These are phyloP conservation scores for Bungarus multicinctus DNA, from an alignment of 2,113 vertebrate species.

Conservation along the genomic window DNA sequence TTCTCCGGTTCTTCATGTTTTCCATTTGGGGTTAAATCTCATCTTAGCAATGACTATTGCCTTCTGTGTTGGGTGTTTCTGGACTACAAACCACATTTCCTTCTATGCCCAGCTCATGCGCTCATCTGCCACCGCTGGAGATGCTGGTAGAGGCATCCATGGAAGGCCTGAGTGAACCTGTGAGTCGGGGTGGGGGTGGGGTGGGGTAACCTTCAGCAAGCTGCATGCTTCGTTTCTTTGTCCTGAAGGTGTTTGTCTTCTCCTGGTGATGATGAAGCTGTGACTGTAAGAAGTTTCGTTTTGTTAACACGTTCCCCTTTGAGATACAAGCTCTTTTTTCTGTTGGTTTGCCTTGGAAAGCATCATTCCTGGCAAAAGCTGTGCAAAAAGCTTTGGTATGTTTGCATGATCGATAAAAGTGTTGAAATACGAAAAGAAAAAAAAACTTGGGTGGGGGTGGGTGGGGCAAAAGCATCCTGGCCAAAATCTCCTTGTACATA, in stretches of 20 bases:
- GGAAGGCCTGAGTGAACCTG: not conserved
- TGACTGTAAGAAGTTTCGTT: constrained; percentile 19
- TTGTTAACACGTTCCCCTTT: constrained; percentile 20
- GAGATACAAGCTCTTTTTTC: constrained; percentile 52
- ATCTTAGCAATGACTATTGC: constrained; percentile 15
- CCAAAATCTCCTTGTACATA: not conserved
- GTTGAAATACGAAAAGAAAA: constrained; percentile 10
- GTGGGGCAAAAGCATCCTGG: not conserved
- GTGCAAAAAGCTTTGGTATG: constrained; percentile 2
- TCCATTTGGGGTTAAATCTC: not conserved
- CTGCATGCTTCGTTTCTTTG: constrained; percentile 10
- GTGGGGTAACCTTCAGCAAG: not conserved
- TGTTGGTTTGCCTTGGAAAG: constrained; percentile 26
- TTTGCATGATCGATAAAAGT: constrained; percentile 20
- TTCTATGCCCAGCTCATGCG: not conserved
- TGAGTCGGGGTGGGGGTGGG: not conserved
- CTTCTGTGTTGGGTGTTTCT: constrained; percentile 11
- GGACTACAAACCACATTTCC: not conserved
- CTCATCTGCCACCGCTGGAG: not conserved
- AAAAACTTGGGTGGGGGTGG: no score
- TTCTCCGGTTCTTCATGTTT: constrained; percentile 3
- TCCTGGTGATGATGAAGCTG: constrained; percentile 33
- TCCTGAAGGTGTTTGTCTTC: constrained; percentile 3
- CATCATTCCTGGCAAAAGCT: not conserved
- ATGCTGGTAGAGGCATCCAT: not conserved